Evolutionary conservation across 1,140 invertebrate genomes (phyloP), one percentile per base, ranked within the genome.

Genomic region (Caenorhabditis latens): DNA sequence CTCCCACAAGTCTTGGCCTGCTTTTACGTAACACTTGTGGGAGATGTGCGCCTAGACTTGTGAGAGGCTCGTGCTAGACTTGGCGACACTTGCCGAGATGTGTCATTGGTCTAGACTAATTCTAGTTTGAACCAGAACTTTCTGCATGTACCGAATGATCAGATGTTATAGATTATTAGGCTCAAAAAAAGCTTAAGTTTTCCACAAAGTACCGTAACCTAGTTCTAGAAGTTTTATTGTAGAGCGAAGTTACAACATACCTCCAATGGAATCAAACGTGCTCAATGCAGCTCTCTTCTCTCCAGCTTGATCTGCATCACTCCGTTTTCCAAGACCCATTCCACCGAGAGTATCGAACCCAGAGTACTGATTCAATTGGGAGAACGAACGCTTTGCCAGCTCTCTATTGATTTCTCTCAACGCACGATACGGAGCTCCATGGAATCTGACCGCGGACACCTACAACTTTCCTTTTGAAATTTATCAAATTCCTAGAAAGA

Each of bases 251-350:
- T 32, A 2, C 32, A 32, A 9, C 71, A 9, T 24, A 79, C 71
- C 71, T 79, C 71, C 71, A 32, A 79, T 40, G 2, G 71, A 79
- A 50, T 79, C 71, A 79, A 79, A 79, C 50, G 71, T 79, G 71
- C 71, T 50, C 21, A 79, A 43, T 0, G 58, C 58, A 4, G 71
- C 71, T 48, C 71, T 24, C 7, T 79, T 79, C 71, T 79, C 71
- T 50, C 71, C 71, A 2, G 71, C 43, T 50, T 79, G 71, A 14
- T 79, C 71, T 19, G 71, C 7, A 4, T 79, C 71, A 24, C 71
- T 79, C 53, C 71, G 43, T 24, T 79, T 79, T 48, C 46, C 46
- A 14, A 79, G n/a, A 24, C 46, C 71, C 71, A 79, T 50, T 50
- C 71, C 71, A 9, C 43, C 71, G 11, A 79, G 46, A 11, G 43